Base-by-base conservation (phyloP, 2,888 invertebrate species). In the Pachycephus smyrnensis region DNA sequence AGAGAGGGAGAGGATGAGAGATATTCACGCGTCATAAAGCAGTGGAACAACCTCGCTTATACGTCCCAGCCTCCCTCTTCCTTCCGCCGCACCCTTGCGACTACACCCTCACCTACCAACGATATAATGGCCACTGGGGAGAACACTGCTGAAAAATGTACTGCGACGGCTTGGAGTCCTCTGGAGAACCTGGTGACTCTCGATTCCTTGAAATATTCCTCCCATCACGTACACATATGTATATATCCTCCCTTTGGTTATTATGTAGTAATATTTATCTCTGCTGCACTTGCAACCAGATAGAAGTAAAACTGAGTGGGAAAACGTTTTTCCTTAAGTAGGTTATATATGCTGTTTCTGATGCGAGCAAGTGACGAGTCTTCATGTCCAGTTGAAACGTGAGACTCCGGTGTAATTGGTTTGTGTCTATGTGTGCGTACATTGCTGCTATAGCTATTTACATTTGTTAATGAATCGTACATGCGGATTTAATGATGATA, bases 21-120 rank as follows among this genome's bases (percentile, higher is more conserved):
- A 89, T 88, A 88, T 88, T 89, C 89, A 88, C 88, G 88, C 87
- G 84, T 86, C 89, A 88, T 89, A 89, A 88, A 89, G 86, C 86
- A 86, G 82, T 83, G 83, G 83, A 86, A 84, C 84, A 84, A 83
- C 83, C 82, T 84, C 79, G 77, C 82, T 78, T 35, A 11, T 37
- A 33, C 30, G 11, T 31, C 36, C 9, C 76, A 40, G 73, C 32
- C 36, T 74, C 74, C 73, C 37, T 36, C 33, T n/a, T n/a, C 68
- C 68, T 74, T 69, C n/a, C 12, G 71, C 36, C 73, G 15, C 40
- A 15, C 15, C 55, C 23, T 75, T 74, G 73, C 80, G 76, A 40
- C 75, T 55, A 55, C 71, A 69, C 31, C 76, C 73, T 75, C 73
- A 78, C 73, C 80, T 73, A 78, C 77, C 80, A 77, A 79, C 81